phyloP scores from a whole-genome alignment of 2,888 invertebrate species.

The Cephus runcator region DNA sequence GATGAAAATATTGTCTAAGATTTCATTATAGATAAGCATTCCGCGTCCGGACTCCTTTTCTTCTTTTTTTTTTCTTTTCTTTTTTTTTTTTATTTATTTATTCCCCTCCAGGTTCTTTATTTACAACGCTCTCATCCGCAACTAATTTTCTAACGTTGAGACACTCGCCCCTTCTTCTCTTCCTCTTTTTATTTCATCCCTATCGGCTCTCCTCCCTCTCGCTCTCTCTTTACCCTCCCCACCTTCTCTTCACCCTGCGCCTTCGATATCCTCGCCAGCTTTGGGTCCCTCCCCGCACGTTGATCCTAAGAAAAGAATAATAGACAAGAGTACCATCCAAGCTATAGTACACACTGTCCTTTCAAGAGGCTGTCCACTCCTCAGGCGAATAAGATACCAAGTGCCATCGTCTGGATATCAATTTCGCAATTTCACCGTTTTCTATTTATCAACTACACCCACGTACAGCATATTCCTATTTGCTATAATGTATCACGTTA shows the following conservation, averaged over 20 bases:
- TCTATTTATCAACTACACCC: no score
- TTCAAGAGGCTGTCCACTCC: no score
- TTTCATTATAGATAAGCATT: conserved; percentile 50
- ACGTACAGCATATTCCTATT: no score
- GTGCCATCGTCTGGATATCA: no score
- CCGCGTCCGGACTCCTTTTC: conserved; percentile 25
- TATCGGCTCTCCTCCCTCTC: background rate
- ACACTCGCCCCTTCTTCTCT: background rate
- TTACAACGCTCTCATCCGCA: conserved; percentile 4
- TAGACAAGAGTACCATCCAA: no score
- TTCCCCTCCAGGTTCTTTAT: conserved; percentile 2
- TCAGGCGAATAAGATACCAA: no score
- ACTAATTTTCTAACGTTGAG: conserved; percentile 7
- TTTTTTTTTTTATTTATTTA: conserved; percentile 6
- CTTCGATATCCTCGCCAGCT: conserved; percentile 4
- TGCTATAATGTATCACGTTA: no score
- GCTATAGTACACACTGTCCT: no score
- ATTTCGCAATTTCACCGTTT: no score
- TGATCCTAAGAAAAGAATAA: no score
- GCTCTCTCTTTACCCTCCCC: conserved; percentile 3
- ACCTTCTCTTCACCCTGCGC: background rate
- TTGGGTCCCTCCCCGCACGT: no score
- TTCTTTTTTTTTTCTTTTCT: conserved; percentile 10
- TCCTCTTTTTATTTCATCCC: conserved; percentile 11
- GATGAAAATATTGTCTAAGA: conserved; percentile 51